Evolutionary conservation across 92 coral and sea anemone genomes (phyloP), one percentile per base, ranked within the genome.

Genomic region (Micromussa lordhowensis): DNA sequence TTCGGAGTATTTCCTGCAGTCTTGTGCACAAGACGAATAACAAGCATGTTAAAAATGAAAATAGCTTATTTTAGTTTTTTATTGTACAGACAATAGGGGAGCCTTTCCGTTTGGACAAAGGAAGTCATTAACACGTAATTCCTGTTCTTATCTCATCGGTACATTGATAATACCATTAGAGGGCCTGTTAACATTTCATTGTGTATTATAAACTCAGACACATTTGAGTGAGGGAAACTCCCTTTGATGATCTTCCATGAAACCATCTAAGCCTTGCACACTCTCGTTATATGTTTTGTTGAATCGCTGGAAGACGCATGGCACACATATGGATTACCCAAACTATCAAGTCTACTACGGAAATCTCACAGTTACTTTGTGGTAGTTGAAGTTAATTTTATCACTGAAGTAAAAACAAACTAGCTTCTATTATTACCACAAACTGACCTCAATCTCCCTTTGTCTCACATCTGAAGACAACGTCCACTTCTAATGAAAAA

Each of bases 1-100:
- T 74, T 18, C 16, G 10, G 53, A 18, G 19, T 17, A 57, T 75
- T 84, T 84, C 81, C 88, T 73, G 88, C 58, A 74, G 70, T 84
- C 68, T 55, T 74, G 64, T 21, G 74, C 17, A 57, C 29, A 26
- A 31, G 78, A 84, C 80, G 7, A 55, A 17, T 38, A 35, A n/a
- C 36, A 21, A 66, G 26, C 36, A n/a, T 48, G 44, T 51, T 69
- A 22, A 14, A n/a, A 22, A 68, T 57, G n/a, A 17, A 82, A 68
- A 71, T 63, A 74, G 58, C 75, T 40, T 35, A 48, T n/a, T 34
- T 44, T 49, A 28, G 74, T 28, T 73, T 73, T 73, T 12, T 19
- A 13, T 22, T 58, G 30, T 32, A 4, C 22, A 24, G 68, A 73
- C 80, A 26, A 34, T 30, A 55, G 72, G 54, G 34, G 15, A 26